A percentile compares a stretch with the other conserved stretches of the same genome.
phyloP scores from a whole-genome alignment of 1,140 invertebrate species.

The Xylocopa sonorina region DNA sequence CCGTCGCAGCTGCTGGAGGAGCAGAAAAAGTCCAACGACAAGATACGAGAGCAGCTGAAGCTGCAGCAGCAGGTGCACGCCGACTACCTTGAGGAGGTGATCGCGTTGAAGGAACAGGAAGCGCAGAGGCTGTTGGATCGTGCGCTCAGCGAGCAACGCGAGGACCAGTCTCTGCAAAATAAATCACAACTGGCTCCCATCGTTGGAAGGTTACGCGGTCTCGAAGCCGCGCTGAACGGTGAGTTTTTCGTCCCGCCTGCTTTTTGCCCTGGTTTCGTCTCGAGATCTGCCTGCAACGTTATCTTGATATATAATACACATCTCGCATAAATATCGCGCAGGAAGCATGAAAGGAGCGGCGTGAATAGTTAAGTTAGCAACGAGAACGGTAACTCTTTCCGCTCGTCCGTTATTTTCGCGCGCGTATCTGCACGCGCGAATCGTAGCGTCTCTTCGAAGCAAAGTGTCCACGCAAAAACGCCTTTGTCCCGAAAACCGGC shows the following conservation, averaged over 20 bases:
- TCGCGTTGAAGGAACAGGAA: conserved; percentile 88
- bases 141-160: conserved; percentile 87
- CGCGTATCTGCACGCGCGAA: too few species aligned
- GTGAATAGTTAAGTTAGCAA: too few species aligned
- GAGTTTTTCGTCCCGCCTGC: conserved; percentile 68
- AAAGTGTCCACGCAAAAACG: too few species aligned
- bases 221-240: conserved; percentile 94
- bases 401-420: too few species aligned
- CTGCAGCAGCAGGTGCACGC: conserved; percentile 91
- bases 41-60: conserved; percentile 89
- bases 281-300: too few species aligned
- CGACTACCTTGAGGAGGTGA: conserved; percentile 90
- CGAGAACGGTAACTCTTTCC: too few species aligned
- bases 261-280: too few species aligned
- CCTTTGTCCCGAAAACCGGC: conserved; percentile 25
- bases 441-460: too few species aligned
- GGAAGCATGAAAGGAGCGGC: too few species aligned
- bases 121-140: conserved; percentile 85
- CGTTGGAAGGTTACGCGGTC: conserved; percentile 92
- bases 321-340: too few species aligned
- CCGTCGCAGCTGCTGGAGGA: conserved; percentile 84
- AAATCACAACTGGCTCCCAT: conserved; percentile 91
- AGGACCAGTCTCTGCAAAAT: conserved; percentile 86
- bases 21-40: conserved; percentile 86
- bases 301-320: too few species aligned